Conservation (phyloP, 2,113 vertebrate genomes). For the Psettodes erumei region DNA sequence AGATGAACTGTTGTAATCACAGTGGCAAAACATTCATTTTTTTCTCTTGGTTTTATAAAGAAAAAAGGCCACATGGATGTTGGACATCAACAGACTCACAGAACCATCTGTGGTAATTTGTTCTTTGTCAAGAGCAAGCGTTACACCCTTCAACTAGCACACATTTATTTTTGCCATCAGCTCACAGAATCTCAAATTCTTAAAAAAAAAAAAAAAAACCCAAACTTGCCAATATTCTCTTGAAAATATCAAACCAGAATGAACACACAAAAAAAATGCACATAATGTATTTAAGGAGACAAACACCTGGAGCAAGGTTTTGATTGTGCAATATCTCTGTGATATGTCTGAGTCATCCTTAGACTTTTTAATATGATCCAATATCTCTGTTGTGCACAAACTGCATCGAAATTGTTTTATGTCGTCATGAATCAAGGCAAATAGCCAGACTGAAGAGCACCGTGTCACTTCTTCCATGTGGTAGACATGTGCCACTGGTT, state of each 20-base stretch:
- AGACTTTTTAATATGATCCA: neutral
- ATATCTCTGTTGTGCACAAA: neutral
- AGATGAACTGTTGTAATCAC: slow-evolving; percentile 2
- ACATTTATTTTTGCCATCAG: slow-evolving; percentile 24
- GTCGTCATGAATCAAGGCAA: slow-evolving; percentile 25
- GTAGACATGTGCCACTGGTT: slow-evolving; percentile 50
- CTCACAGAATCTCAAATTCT: neutral
- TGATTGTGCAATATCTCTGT: slow-evolving; percentile 2
- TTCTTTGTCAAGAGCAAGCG: neutral
- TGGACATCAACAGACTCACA: neutral
- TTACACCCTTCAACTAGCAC: neutral
- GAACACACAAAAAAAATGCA: neutral
- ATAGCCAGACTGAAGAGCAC: slow-evolving; percentile 23
- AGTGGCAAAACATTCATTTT: neutral
- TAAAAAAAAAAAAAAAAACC: too few species aligned
- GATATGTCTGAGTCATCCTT: neutral
- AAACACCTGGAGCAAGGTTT: neutral
- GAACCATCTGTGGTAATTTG: neutral
- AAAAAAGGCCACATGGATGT: neutral
- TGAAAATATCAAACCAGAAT: neutral
- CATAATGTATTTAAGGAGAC: neutral
- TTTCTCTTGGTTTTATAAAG: neutral
- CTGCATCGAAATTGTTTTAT: slow-evolving; percentile 31
- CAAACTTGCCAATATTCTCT: neutral
- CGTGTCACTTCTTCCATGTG: slow-evolving; percentile 48